Base-by-base conservation (phyloP, 2,888 invertebrate genomes). In the Drosophila heteroneura region DNA sequence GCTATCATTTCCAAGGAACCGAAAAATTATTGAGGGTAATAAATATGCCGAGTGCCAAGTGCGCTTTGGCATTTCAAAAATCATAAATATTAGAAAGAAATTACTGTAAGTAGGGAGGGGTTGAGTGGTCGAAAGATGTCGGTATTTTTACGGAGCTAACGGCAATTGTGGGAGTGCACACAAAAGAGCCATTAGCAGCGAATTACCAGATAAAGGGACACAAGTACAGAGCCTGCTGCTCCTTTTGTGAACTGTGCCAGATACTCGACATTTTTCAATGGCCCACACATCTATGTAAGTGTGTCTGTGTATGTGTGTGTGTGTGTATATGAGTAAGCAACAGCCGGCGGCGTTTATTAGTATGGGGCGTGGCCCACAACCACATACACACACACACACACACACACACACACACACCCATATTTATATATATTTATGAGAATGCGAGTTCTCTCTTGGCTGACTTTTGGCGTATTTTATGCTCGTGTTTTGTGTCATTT, bases 121-220 rank as follows among this genome's bases (percentile, higher is more conserved):
- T 47, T 22, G 53, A 54, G 33, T 33, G 72, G 60, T 32, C 58
- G 79, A 72, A 61, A 58, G 81, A 59, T 62, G 70, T 63, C 74
- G 78, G 78, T 74, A 79, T 81, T 86, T 81, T 81, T 74, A 78
- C 80, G 70, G 70, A 80, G 81, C 65, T 76, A 85, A 81, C 78
- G 61, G 59, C 80, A 79, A 69, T 72, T 82, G 88, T 81, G 70
- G 76, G 75, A 79, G 81, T 79, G 76, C 81, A 81, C 90, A 90
- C 89, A 90, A 90, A 88, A 85, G 88, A 85, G 71, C 89, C 85
- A 85, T 89, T 85, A 85, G 89, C 86, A 76, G 86, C 72, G 81
- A 87, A 87, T 87, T 87, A 87, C 82, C 72, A 81, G 81, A 82
- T 85, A 85, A 75, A 80, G 72, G 74, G 63, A 74, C 73, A 67